Base-by-base conservation (phyloP, 2,888 invertebrate genomes). In the Apodemia mormo region DNA sequence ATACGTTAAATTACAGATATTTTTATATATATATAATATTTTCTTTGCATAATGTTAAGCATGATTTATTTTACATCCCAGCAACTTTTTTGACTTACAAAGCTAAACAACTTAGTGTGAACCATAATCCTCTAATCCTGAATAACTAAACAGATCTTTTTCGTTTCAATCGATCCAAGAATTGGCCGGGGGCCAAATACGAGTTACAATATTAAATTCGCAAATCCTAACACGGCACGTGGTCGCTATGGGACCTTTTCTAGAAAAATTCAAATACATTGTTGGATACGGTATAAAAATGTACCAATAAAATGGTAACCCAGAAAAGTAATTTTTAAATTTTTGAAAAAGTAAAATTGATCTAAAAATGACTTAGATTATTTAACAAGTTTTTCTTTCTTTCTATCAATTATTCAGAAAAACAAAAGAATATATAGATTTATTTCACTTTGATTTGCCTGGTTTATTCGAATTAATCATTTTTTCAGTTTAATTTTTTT, bases 181-280 rank as follows among this genome's bases (percentile, higher is more conserved):
- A 64, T 66, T 76, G 76, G 76, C 73, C 12, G 8, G 49, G 58
- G 43, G 75, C 76, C 76, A 76, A 73, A 58, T 71, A 68, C 68
- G 67, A 68, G 69, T 66, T 69, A 70, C 71, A 71, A 76, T 74
- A 77, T 77, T 77, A 77, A 77, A 77, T 76, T 75, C 76, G 66
- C 70, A 73, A 74, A 74, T 73, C 75, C 75, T 72, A 66, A 29
- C 61, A 12, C 61, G 33, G 61, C 33, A 64, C 37, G 61, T 64
- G 61, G 37, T 33, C 61, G 33, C 61, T 64, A 7, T 33, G 37
- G 61, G 37, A 64, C 61, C 37, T 64, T 64, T 14, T 37, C 37
- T 37, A 6, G 37, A 37, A 37, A 37, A 64, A 37, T 33, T 64
- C 37, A 12, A 33, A 37, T 5, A 61, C 37, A 64, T 37, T 64